Base-by-base conservation (phyloP, 2,888 invertebrate genomes). In the Thalpophila matura region DNA sequence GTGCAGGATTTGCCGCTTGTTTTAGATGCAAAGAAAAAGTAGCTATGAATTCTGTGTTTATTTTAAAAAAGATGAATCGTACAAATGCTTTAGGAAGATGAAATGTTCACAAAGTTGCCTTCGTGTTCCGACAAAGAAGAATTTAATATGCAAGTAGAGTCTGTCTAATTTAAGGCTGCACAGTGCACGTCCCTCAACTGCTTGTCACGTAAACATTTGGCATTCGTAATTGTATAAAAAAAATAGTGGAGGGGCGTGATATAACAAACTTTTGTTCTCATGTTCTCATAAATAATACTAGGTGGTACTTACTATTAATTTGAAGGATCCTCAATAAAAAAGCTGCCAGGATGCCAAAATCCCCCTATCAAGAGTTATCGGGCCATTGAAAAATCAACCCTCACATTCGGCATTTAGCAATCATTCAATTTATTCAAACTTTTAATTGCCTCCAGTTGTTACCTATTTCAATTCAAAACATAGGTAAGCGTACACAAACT, bases 391-490 rank as follows among this genome's bases (percentile, higher is more conserved):
- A 40, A 60, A 61, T 40, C 31, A 61, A 40, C 47, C 24, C 10
- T 27, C 6, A 50, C n/a, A 37, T 50, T 71, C 26, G 26, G 40
- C n/a, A 33, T 65, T 35, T 37, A 14, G n/a, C n/a, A 63, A 50
- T 43, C 20, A 70, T 37, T 31, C 26, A 71, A 62, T 49, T 67
- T 27, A 27, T 64, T 43, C 35, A 18, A 69, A 68, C 59, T 68
- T 68, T 31, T 54, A 68, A 69, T 70, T 60, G 69, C 27, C 37
- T 45, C 7, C 14, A 56, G 35, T 58, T 60, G 40, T 70, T 50
- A n/a, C n/a, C n/a, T n/a, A 59, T 69, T 70, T 46, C n/a, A 35
- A 59, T 46, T 54, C 22, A 51, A 60, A 60, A 42, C 31, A 46
- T n/a, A 51, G 67, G 55, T 49, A 22, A 35, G 24, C n/a, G 16